phyloP scores from a whole-genome alignment of 2,888 invertebrate genomes.

The Bugulina stolonifera region DNA sequence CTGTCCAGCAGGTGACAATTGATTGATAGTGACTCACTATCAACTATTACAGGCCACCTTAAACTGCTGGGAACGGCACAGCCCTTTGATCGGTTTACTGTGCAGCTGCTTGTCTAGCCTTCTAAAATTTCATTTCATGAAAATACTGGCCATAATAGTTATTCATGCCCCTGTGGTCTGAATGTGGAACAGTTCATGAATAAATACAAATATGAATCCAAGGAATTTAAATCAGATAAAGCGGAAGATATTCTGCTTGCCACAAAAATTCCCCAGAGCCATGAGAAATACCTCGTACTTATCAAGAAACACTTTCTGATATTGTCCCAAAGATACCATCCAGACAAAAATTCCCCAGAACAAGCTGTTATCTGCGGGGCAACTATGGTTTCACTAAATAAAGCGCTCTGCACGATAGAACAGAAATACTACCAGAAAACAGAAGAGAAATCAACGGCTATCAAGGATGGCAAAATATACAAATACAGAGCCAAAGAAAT shows the following conservation, averaged over 20 bases:
- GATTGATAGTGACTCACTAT: no score
- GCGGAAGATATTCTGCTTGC: slow-evolving; percentile 4
- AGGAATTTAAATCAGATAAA: not conserved
- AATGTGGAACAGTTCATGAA: slow-evolving; percentile 17
- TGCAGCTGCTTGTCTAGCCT: no score
- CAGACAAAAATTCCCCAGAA: slow-evolving; percentile 10
- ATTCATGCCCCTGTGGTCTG: slow-evolving; percentile 15
- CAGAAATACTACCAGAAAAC: not conserved
- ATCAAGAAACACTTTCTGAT: slow-evolving; percentile 17
- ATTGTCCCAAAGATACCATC: slow-evolving; percentile 20
- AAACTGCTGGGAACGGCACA: no score
- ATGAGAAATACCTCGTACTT: slow-evolving; percentile 10
- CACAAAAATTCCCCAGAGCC: not conserved
- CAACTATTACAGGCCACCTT: no score
- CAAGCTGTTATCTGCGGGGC: not conserved
- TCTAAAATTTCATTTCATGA: no score
- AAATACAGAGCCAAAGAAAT: slow-evolving; percentile 13
- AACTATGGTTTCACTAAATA: slow-evolving; percentile 5
- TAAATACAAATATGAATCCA: slow-evolving; percentile 9
- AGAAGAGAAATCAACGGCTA: slow-evolving; percentile 7
- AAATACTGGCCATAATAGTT: no score
- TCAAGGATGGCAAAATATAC: slow-evolving; percentile 10
- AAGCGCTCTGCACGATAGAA: slow-evolving; percentile 20
- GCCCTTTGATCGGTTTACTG: no score
- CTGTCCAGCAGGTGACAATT: no score